Evolutionary conservation across 2,797 vertebrate species (phyloP), one percentile per base, ranked within the genome.

Genomic region (Chelmon rostratus): DNA sequence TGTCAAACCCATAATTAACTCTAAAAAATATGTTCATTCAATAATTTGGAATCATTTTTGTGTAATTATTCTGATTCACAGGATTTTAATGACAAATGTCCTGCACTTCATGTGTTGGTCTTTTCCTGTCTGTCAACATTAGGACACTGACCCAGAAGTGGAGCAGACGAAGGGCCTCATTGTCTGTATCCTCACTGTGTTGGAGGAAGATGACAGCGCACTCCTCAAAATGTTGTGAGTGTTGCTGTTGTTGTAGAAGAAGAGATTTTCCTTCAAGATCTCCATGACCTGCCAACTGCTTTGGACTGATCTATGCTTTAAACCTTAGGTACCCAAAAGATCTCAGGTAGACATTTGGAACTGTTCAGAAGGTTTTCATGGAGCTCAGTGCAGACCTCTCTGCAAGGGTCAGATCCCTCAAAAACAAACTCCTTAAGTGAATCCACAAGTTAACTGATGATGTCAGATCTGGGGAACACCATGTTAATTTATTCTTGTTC

Each of bases 401-500:
- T 62, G 56, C 70, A 56, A 47, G 49, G 62, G 53, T 78, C 40
- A 59, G 21, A 65, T 66, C 62, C 28, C 53, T 72, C 44, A 78
- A 79, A 73, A 79, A 73, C 63, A 79, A 65, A 68, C 71, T 74
- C 49, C 58, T 74, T 63, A 49, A 68, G 78, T 74, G 40, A 64
- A 63, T 73, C 49, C 38, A 23, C 52, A 15, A 9, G 49, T 54
- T 54, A 47, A 13, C 42, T 33, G 68, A 37, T 44, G 23, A 57
- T 46, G 40, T 33, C 50, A 70, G 47, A 54, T 54, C 52, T 54
- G 25, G 25, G 54, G 16, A 54, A 54, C 52, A 54, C 52, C 25
- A 28, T 54, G 52, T 54, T 15, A 15, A 16, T 54, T 54, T 18
- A 54, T 54, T 54, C 6, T 21, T 42, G 5, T 16, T 15, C 40